phyloP scores from a whole-genome alignment of 2,797 vertebrate species.

The Catamblyrhynchus diadema region DNA sequence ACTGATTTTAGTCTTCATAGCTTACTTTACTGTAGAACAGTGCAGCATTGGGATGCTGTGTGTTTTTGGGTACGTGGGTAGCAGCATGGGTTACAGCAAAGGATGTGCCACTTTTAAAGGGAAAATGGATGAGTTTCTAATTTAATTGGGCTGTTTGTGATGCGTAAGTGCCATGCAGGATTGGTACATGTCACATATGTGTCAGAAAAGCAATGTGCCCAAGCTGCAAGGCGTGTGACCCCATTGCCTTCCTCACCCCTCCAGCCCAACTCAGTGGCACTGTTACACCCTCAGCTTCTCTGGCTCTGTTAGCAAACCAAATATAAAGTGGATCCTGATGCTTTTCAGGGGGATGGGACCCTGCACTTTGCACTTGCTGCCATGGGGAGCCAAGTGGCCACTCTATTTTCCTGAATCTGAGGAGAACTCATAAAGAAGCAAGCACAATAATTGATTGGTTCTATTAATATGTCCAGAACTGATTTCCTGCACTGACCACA shows the following conservation, averaged over 20 bases:
- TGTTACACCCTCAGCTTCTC: neutral
- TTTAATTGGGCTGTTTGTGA: neutral
- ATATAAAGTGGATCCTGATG: neutral
- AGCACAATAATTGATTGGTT: neutral
- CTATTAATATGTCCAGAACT: neutral
- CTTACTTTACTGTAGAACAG: neutral
- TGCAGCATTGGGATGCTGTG: neutral
- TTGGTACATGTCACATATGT: neutral
- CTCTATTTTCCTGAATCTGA: neutral
- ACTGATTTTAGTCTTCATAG: neutral
- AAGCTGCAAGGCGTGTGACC: rapidly evolving
- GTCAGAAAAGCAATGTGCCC: neutral
- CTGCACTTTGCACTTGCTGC: neutral
- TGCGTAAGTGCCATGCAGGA: neutral
- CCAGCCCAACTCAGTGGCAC: neutral
- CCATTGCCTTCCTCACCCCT: neutral
- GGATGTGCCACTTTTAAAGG: neutral
- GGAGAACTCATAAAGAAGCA: neutral
- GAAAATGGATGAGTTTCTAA: neutral
- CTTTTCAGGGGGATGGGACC: neutral
- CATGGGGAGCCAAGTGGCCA: neutral
- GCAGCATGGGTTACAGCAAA: neutral
- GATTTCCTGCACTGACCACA: neutral
- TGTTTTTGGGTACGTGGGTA: neutral
- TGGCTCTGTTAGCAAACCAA: neutral